These are phyloP conservation scores for Ptychodera flava DNA, from an alignment of 35 echinoderm and acorn worm genomes.

Conservation along the genomic window DNA sequence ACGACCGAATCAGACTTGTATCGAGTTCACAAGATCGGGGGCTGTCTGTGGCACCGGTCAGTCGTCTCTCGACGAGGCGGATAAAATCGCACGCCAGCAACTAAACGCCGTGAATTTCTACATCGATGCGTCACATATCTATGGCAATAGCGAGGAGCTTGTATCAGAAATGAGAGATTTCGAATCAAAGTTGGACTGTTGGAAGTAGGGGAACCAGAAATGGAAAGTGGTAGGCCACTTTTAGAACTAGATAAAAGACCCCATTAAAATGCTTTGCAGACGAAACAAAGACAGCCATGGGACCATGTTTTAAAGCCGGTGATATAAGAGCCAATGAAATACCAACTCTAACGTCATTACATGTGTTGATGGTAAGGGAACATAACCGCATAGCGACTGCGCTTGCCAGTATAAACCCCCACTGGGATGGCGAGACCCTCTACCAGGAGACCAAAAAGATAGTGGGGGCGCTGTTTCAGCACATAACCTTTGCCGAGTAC, in stretches of 20 bases:
- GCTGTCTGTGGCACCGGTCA: neutral
- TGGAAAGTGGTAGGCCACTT: neutral
- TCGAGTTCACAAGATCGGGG: neutral
- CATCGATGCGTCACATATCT: constrained; percentile 67
- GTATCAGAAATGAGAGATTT: neutral
- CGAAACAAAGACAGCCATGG: neutral
- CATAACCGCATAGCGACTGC: neutral
- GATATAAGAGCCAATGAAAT: neutral
- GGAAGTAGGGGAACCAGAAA: neutral
- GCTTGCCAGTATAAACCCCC: neutral
- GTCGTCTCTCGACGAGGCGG: neutral
- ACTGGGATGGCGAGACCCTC: neutral
- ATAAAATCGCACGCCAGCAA: constrained; percentile 48
- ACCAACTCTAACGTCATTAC: neutral
- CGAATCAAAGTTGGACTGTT: neutral
- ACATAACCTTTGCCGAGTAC: neutral
- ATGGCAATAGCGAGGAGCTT: constrained; percentile 19
- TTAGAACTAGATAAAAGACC: neutral
- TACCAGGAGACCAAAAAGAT: neutral
- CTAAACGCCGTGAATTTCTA: constrained; percentile 79
- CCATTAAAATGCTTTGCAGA: neutral
- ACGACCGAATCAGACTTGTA: neutral
- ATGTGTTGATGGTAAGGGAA: neutral
- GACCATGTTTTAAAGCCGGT: neutral
- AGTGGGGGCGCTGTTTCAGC: neutral